These are phyloP conservation scores for Takifugu bimaculatus DNA, from an alignment of 2,113 vertebrate genomes.

Conservation along the genomic window DNA sequence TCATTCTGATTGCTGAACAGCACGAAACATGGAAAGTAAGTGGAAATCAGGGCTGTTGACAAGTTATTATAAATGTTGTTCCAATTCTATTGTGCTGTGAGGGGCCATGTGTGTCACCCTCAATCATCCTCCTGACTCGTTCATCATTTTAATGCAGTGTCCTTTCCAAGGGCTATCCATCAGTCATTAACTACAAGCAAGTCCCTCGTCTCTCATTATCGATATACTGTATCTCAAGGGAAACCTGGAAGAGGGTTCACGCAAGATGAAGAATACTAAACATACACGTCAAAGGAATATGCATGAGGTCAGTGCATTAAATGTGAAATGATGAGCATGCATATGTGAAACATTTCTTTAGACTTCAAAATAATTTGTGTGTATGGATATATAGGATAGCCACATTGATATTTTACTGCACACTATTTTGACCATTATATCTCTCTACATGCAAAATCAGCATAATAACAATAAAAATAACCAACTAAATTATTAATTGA, in stretches of 20 bases:
- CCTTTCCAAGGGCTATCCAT: constrained; percentile 69
- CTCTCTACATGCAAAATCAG: too few relatives aligned
- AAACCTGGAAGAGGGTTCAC: constrained; percentile 8
- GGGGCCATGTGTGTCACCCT: constrained; percentile 58
- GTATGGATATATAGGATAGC: too few relatives aligned
- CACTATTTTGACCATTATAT: too few relatives aligned
- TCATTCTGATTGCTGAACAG: constrained; percentile 25
- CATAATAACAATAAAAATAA: too few relatives aligned
- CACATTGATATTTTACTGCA: too few relatives aligned
- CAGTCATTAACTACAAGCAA: constrained; percentile 61
- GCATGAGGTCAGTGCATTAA: neutral
- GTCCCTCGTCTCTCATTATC: constrained; percentile 54
- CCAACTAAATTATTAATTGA: too few relatives aligned
- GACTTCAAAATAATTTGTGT: too few relatives aligned
- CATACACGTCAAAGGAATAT: neutral
- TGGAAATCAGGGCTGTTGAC: constrained; percentile 53
- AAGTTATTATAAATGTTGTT: constrained; percentile 61
- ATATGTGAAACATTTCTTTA: too few relatives aligned
- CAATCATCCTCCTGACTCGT: constrained; percentile 59
- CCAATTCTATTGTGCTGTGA: constrained; percentile 40
- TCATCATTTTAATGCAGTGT: constrained; percentile 68
- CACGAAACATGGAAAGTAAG: constrained; percentile 23
- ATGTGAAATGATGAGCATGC: too few relatives aligned
- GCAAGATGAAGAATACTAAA: constrained; percentile 6
- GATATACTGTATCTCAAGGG: constrained; percentile 18